Percentiles rank a stretch among this genome's conserved stretches.
phyloP scores from a whole-genome alignment of 1,140 invertebrate species.

The Semibalanus balanoides region DNA sequence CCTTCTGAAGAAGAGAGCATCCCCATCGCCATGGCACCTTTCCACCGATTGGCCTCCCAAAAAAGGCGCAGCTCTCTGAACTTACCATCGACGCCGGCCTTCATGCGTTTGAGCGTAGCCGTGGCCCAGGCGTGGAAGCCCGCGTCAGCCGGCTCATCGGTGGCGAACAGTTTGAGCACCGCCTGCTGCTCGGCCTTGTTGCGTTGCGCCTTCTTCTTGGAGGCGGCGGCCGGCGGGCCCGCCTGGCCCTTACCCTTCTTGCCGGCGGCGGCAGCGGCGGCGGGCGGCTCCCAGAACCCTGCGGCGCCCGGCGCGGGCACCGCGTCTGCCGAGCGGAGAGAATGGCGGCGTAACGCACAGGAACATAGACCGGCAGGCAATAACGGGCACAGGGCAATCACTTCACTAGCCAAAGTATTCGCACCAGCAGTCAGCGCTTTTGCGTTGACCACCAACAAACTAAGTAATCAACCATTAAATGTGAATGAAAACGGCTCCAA shows the following conservation, averaged over 20 bases:
- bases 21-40: too few relatives aligned
- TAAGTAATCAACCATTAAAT: too few relatives aligned
- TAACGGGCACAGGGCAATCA: too few relatives aligned
- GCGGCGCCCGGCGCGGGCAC: not conserved
- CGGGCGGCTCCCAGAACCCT: constrained; percentile 10
- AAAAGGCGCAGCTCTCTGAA: too few relatives aligned
- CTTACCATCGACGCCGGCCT: not conserved
- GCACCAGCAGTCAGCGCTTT: too few relatives aligned
- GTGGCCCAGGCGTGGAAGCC: constrained; percentile 1
- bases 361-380: too few relatives aligned
- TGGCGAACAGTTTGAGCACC: constrained; percentile 7
- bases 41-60: too few relatives aligned
- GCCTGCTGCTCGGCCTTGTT: not conserved
- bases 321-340: not conserved
- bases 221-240: not conserved
- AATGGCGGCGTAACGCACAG: not conserved
- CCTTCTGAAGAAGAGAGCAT: too few relatives aligned
- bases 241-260: not conserved
- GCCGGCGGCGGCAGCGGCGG: not conserved
- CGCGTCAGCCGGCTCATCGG: not conserved
- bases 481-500: too few relatives aligned
- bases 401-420: too few relatives aligned
- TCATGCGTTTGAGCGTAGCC: not conserved
- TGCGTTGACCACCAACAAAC: too few relatives aligned
- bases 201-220: not conserved